Evolutionary conservation across 1,140 invertebrate genomes (phyloP), one percentile per base, ranked within the genome.

Genomic region (Elysia chlorotica): DNA sequence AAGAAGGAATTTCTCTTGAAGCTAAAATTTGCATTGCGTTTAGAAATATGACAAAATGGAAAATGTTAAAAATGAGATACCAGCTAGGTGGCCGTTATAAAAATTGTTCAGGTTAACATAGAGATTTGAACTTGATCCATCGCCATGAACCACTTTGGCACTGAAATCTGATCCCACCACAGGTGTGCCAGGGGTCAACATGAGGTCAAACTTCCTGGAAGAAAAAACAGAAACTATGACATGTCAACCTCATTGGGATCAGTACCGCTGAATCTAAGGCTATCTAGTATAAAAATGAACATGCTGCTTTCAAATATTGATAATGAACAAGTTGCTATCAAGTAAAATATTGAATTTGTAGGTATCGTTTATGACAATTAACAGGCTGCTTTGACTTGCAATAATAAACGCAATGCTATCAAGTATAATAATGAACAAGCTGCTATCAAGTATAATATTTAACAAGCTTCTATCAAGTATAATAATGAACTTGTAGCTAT

Each of bases 61-160:
- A 48, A 10, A 14, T 10, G 41, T 48, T 14, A 48, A 10, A 14
- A 14, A n/a, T 37, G 10, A 38, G 57, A 21, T 19, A 71, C 69
- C 69, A 31, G 59, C 10, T 6, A 63, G 36, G 37, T 71, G 69
- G 5, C 69, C 69, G 35, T 56, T 71, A 38, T 38, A 71, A 63
- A 71, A 71, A n/a, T 62, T 35, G 48, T 71, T 71, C 35, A 48
- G 31, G 25, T 63, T 63, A 38, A 71, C 23, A 36, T 71, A 63
- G 21, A 71, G 36, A 2, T 56, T 56, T 30, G 36, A 25, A n/a
- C 57, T 5, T 37, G 23, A n/a, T 30, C 69, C 69, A 63, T 71
- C 69, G 31, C 28, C 38, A 28, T 71, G 48, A 5, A 71, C 36
- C 33, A 71, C 57, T 28, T 63, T 61, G 23, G 59, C 59, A 17